Base-by-base conservation (phyloP, 2,888 invertebrate genomes). In the Oligia latruncula region DNA sequence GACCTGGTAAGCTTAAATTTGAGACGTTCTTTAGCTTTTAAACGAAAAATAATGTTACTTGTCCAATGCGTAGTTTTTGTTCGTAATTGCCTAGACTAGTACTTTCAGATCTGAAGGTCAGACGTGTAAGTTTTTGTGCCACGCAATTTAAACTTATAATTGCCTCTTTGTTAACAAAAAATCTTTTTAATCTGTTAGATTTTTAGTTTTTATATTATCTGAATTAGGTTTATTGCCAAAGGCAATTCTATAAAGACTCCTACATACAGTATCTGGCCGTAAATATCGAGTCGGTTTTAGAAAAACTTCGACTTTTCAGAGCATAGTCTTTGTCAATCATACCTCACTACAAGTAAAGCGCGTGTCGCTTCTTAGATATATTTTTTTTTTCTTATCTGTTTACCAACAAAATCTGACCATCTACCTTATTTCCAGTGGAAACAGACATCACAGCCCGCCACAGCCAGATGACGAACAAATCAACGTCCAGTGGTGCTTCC, bases 401-500 rank as follows among this genome's bases (percentile, higher is more conserved):
- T 17, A 13, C 15, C 8, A n/a, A 9, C 9, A 49, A 13, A 46
- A 46, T 65, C 15, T 71, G 8, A 81, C 49, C 13, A 15, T 83
- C 0, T n/a, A 0, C 5, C 52, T 80, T 75, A 0, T 83, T 64
- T 78, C 11, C 96, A 95, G 97, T 95, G 20, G 97, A 97, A 74
- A 92, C 95, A 0, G 97, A 97, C 71, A 94, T 95, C 35, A 95
- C 96, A 3, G 96, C 95, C 4, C 96, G 97, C 6, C 96, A 95
- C 90, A 97, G 97, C 74, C 97, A 97, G 82, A 94, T 97, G 89
- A 97, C 97, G 81, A 97, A 96, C 76, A 96, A 97, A 87, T 97
- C 97, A 89, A 97, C 97, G 0, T 98, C 98, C 78, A 98, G 98
- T 89, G 98, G 98, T 8, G 98, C 98, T 2, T 98, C 98, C 9